Evolutionary conservation across 2,888 invertebrate genomes (phyloP).

Genomic region (Tetranychus truncatus): DNA sequence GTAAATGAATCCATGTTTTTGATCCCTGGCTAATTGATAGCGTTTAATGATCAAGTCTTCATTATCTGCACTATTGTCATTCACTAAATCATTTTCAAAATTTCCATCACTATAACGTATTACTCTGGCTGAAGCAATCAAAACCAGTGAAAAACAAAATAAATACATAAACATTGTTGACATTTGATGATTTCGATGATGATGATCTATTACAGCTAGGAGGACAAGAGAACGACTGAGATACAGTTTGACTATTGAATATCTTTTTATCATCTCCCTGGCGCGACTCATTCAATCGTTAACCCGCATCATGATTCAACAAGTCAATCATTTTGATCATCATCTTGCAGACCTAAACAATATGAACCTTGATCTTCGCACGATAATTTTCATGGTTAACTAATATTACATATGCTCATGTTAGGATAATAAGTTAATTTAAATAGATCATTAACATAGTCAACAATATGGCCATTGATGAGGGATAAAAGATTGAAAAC

Average conservation of each 20-base stretch:
- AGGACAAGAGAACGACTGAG: neutral
- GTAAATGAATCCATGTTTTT: neutral
- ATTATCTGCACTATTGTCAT: neutral
- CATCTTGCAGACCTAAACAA: too few relatives aligned
- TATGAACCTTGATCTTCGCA: too few relatives aligned
- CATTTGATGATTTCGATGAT: neutral
- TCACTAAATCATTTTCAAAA: neutral
- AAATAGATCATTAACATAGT: too few relatives aligned
- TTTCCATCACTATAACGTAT: neutral
- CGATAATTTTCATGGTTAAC: too few relatives aligned
- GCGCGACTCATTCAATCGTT: neutral
- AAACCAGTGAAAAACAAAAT: neutral
- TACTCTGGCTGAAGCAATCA: neutral
- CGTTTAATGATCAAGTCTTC: neutral
- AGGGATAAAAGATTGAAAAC: too few relatives aligned
- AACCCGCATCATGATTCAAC: too few relatives aligned
- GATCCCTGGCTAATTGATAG: neutral
- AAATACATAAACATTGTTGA: neutral
- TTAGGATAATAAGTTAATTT: too few relatives aligned
- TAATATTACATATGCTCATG: too few relatives aligned
- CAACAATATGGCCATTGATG: too few relatives aligned
- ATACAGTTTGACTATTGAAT: neutral
- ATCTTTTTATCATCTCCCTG: neutral
- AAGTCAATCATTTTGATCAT: too few relatives aligned
- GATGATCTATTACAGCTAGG: neutral